Conservation (phyloP, 2,797 vertebrate genomes). For the Pseudomugil tenellus region DNA sequence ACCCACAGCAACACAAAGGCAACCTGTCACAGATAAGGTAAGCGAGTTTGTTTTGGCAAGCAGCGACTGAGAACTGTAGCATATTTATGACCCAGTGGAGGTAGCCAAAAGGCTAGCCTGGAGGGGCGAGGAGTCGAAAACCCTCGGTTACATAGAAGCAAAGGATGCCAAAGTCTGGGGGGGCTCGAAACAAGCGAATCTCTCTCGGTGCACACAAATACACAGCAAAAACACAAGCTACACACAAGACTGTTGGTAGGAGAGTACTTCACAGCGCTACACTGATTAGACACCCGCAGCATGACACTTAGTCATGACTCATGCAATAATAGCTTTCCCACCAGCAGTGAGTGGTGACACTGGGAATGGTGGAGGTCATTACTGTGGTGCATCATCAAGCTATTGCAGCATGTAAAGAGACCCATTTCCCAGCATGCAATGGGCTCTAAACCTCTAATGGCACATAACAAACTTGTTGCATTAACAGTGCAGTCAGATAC, state of each 20-base stretch:
- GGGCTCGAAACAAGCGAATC: conserved; percentile 40
- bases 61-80: conserved; percentile 10
- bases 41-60: conserved; percentile 15
- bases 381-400: conserved; percentile 29
- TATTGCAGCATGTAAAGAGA: conserved; percentile 26
- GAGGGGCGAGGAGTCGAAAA: conserved; percentile 37
- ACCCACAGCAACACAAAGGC: background rate
- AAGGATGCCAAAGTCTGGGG: conserved; percentile 34
- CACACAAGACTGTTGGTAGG: conserved; percentile 3
- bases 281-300: conserved; percentile 55
- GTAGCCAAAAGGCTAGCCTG: conserved; percentile 29
- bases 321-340: conserved; percentile 57
- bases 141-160: conserved; percentile 3
- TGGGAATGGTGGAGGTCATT: conserved; percentile 33
- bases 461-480: background rate
- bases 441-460: background rate
- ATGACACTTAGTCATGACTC: conserved; percentile 63
- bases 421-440: background rate
- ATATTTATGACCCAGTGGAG: conserved; percentile 42
- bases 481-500: background rate
- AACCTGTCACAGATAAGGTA: conserved; percentile 19
- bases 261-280: conserved; percentile 35
- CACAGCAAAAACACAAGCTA: conserved; percentile 11
- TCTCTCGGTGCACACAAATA: background rate
- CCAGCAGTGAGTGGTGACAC: conserved; percentile 38